phyloP scores from a whole-genome alignment of 2,888 invertebrate genomes.

The Melanophora roralis region DNA sequence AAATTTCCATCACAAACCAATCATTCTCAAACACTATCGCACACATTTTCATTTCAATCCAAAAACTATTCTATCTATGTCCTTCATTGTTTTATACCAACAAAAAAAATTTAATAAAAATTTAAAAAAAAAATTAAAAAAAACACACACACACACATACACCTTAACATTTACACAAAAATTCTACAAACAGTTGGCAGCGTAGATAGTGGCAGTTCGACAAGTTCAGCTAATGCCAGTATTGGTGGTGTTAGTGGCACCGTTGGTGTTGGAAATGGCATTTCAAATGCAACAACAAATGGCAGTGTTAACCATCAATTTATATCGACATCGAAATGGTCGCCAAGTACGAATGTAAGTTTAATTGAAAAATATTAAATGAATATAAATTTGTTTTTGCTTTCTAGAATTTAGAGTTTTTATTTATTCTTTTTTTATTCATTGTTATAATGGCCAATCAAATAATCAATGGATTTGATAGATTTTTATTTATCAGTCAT shows the following conservation, averaged over 20 bases:
- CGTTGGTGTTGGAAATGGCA: conserved; percentile 50
- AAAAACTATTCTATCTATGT: conserved; percentile 16
- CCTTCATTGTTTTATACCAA: conserved; percentile 7
- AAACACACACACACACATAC: conserved; percentile 9
- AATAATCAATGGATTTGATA: not conserved
- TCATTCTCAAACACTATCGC: conserved; percentile 31
- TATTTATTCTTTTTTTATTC: not conserved
- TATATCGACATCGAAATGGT: conserved; percentile 75
- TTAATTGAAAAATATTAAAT: conserved; percentile 59
- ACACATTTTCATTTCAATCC: conserved; percentile 29
- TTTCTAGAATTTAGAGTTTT: not conserved
- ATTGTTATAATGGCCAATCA: not conserved
- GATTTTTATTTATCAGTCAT: conserved; percentile 25
- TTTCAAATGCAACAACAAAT: conserved; percentile 51
- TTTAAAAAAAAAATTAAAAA: too few species aligned
- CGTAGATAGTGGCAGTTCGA: conserved; percentile 69
- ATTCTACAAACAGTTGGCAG: conserved; percentile 70
- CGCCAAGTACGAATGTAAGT: conserved; percentile 76
- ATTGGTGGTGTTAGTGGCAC: conserved; percentile 63
- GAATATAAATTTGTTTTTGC: conserved; percentile 8
- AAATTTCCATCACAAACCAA: conserved; percentile 71
- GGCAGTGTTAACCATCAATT: conserved; percentile 72
- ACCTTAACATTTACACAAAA: not conserved
- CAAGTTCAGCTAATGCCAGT: conserved; percentile 65
- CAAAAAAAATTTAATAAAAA: too few species aligned